phyloP scores from a whole-genome alignment of 2,797 vertebrate species.

The Micropoecilia bifurca region DNA sequence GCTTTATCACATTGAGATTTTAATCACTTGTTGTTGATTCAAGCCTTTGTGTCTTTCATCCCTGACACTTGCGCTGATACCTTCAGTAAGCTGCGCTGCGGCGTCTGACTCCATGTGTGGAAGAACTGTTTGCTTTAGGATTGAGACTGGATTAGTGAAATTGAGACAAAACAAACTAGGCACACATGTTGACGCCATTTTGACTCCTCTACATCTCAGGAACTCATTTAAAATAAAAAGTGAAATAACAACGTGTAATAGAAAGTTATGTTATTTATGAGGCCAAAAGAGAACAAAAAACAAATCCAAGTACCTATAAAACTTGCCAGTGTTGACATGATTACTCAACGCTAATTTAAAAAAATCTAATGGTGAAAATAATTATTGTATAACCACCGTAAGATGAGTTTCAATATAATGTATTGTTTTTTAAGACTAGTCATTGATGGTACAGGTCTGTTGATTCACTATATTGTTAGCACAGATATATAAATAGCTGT shows the following conservation, averaged over 20 bases:
- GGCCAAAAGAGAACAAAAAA: background rate
- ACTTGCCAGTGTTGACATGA: background rate
- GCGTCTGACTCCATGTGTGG: slow-evolving; percentile 30
- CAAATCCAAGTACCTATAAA: background rate
- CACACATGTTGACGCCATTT: slow-evolving; percentile 10
- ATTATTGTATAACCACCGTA: background rate
- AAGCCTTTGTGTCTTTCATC: slow-evolving; percentile 75
- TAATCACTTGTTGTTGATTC: slow-evolving; percentile 74
- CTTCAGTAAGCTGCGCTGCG: slow-evolving; percentile 49
- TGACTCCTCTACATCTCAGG: background rate
- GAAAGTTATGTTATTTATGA: background rate
- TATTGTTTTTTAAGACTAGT: background rate
- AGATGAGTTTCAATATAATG: background rate
- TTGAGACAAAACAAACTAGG: slow-evolving; percentile 44
- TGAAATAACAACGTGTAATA: background rate
- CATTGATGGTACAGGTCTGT: background rate
- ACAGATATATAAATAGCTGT: background rate
- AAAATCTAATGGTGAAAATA: background rate
- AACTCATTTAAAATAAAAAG: background rate
- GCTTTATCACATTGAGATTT: slow-evolving; percentile 63
- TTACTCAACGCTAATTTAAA: background rate
- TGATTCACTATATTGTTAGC: background rate
- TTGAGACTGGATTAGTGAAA: slow-evolving; percentile 43
- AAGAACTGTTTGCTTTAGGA: slow-evolving; percentile 60
- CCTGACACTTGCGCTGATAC: slow-evolving; percentile 64